Evolutionary conservation across 2,113 vertebrate genomes (phyloP).

Genomic region (Pseudorectes ferrugineus): DNA sequence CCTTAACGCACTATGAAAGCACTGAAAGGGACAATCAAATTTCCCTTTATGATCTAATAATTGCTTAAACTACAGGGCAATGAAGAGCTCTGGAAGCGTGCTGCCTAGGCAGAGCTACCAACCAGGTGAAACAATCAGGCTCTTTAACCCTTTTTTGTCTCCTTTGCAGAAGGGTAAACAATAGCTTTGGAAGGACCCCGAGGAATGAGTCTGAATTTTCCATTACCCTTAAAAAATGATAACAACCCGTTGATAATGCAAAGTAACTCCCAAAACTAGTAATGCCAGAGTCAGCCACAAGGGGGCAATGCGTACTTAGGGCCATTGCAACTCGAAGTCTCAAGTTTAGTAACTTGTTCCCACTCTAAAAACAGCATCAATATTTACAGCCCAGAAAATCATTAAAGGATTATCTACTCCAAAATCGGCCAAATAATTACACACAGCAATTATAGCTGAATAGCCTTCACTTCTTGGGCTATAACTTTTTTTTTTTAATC

Average conservation of each 20-base stretch:
- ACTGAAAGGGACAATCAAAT: background rate
- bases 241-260: accelerated
- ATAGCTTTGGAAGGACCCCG: background rate
- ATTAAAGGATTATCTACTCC: background rate
- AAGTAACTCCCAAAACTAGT: accelerated
- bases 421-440: background rate
- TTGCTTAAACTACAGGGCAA: background rate
- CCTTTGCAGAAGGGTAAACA: background rate
- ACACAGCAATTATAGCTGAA: background rate
- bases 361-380: background rate
- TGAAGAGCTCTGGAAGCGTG: background rate
- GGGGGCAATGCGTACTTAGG: background rate
- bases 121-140: background rate
- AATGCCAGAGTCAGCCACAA: background rate
- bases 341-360: background rate
- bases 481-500: background rate
- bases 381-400: background rate
- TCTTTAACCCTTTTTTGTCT: background rate
- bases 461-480: background rate
- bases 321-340: background rate
- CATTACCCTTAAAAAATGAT: background rate
- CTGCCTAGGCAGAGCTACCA: background rate
- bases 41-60: background rate
- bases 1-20: background rate
- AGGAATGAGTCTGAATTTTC: background rate